phyloP scores from a whole-genome alignment of 2,797 vertebrate genomes.

The Melanotaenia pygmaea region DNA sequence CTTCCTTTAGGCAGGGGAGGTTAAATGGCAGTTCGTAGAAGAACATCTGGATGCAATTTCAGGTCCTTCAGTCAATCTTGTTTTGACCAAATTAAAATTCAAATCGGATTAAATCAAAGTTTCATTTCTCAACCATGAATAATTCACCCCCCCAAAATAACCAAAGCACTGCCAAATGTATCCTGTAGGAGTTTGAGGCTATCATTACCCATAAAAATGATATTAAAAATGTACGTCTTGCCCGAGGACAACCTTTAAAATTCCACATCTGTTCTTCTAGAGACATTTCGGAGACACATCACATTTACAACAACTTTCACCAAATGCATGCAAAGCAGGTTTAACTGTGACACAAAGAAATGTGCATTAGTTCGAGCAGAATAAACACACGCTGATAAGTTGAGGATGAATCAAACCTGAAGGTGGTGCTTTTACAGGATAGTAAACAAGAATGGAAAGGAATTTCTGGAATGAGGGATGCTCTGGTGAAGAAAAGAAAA shows the following conservation, averaged over 20 bases:
- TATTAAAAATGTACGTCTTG: slow-evolving; percentile 80
- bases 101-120: slow-evolving; percentile 79
- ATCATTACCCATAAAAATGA: slow-evolving; percentile 81
- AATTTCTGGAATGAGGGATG: slow-evolving; percentile 16
- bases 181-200: slow-evolving; percentile 68
- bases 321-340: slow-evolving; percentile 47
- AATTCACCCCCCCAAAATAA: slow-evolving; percentile 78
- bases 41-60: slow-evolving; percentile 39
- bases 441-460: slow-evolving; percentile 37
- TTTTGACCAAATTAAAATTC: slow-evolving; percentile 74
- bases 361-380: slow-evolving; percentile 39
- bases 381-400: slow-evolving; percentile 29
- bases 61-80: slow-evolving; percentile 55
- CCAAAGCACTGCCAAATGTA: slow-evolving; percentile 68
- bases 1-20: slow-evolving; percentile 11
- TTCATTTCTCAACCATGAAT: slow-evolving; percentile 83
- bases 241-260: slow-evolving; percentile 72
- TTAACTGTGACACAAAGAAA: slow-evolving; percentile 43
- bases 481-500: neutral
- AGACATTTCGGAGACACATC: slow-evolving; percentile 50
- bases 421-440: slow-evolving; percentile 21
- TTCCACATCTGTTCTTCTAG: slow-evolving; percentile 55
- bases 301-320: slow-evolving; percentile 39
- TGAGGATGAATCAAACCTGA: slow-evolving; percentile 26
- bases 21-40: slow-evolving; percentile 7